phyloP scores from a whole-genome alignment of 2,888 invertebrate species.

The Coelogynopora nodosa region DNA sequence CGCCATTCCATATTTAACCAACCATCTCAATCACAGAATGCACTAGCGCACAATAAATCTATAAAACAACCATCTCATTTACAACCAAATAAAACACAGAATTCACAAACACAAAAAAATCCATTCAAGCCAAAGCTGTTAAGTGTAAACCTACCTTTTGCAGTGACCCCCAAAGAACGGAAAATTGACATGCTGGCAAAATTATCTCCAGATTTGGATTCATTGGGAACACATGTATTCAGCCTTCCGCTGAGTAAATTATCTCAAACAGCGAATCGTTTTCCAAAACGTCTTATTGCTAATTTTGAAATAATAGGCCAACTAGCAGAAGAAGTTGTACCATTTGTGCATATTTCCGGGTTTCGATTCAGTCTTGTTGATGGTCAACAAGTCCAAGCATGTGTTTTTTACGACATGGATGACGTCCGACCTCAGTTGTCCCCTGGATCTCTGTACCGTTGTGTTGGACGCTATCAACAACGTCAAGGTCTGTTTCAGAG shows the following conservation, averaged over 20 bases:
- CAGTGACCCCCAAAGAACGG: neutral
- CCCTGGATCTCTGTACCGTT: neutral
- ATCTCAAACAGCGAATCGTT: neutral
- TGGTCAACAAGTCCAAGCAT: neutral
- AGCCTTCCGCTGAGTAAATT: neutral
- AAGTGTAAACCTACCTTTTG: neutral
- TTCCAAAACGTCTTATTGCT: neutral
- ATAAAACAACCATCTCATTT: no score
- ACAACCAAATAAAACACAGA: no score
- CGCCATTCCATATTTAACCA: no score
- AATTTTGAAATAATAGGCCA: neutral
- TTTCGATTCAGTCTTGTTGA: neutral
- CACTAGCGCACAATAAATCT: no score
- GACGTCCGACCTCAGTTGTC: neutral
- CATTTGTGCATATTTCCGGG: neutral
- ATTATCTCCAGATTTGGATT: neutral
- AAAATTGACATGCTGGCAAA: neutral
- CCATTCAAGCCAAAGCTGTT: neutral
- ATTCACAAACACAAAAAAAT: no score
- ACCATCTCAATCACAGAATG: no score
- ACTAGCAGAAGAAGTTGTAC: neutral
- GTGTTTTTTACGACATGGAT: conserved; percentile 5
- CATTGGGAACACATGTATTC: neutral
- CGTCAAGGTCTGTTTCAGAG: neutral
- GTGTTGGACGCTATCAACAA: conserved; percentile 5